Evolutionary conservation across 2,113 vertebrate species (phyloP).

Genomic region (Ardeotis arabs): DNA sequence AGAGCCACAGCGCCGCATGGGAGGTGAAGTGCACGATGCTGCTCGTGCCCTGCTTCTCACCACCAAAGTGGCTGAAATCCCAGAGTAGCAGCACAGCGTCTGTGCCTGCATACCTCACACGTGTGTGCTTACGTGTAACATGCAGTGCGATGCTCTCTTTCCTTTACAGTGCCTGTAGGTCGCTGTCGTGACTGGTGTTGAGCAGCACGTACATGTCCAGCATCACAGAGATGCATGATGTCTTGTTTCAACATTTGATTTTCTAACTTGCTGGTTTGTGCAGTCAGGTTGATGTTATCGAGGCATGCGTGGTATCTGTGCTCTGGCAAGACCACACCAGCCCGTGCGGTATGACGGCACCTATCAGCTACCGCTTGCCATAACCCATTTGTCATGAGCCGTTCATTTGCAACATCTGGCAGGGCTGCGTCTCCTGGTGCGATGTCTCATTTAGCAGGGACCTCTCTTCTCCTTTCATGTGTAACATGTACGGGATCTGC

Average conservation of each 20-base stretch:
- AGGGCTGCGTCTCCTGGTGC: background rate
- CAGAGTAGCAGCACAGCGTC: background rate
- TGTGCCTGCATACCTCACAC: background rate
- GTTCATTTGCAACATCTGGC: background rate
- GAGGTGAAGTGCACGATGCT: background rate
- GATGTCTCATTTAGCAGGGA: background rate
- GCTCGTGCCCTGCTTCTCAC: background rate
- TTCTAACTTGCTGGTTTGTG: background rate
- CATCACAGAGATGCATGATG: fast-evolving
- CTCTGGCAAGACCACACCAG: fast-evolving
- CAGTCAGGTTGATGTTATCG: background rate
- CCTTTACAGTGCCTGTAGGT: background rate
- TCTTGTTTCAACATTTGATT: fast-evolving
- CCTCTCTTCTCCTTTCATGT: background rate
- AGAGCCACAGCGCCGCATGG: fast-evolving
- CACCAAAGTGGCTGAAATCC: background rate
- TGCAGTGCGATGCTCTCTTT: fast-evolving
- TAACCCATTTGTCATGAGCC: background rate
- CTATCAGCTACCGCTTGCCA: fast-evolving
- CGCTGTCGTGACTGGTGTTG: background rate
- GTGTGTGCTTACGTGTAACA: fast-evolving
- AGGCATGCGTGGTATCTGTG: background rate
- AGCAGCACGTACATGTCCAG: background rate
- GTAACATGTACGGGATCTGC: background rate
- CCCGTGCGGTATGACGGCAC: fast-evolving